Evolutionary conservation across 2,797 vertebrate species (phyloP), one percentile per base, ranked within the genome.

Genomic region (Acanthurus leucopareius): DNA sequence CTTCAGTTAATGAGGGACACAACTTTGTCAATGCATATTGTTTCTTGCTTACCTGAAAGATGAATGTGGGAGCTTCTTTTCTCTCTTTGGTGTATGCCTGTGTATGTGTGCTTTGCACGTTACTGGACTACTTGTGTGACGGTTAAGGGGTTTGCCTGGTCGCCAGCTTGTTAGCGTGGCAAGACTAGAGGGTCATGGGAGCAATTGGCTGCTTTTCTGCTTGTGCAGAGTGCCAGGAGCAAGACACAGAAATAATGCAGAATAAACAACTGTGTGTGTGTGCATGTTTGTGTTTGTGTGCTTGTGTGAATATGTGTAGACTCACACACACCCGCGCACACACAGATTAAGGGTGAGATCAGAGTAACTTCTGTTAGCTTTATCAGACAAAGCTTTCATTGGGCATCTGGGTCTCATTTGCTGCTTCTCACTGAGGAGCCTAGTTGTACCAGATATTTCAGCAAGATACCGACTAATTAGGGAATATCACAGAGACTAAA

Each of bases 141-240:
- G 85, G 92, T 90, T 83, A 74, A 75, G 68, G 75, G 82, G 88
- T 85, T 93, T 92, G 89, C 92, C 88, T 83, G 91, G 87, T 80
- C 79, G 93, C 93, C 94, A 94, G 93, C 93, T 95, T 95, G 93
- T 95, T 95, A 95, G 92, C 86, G 84, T 92, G 90, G 90, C 86
- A 90, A 93, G 92, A 90, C 94, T 91, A 78, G 79, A 87, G 92
- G 94, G 93, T 95, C 94, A 94, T 77, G 89, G 93, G 92, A 94
- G 93, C 92, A 92, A 91, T 94, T 94, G 93, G 91, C 92, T 92
- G 93, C 91, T 92, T 93, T 92, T 93, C 91, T 91, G 93, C 89
- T 83, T 40, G 60, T 83, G 88, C 88, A 73, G 88, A 47, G 87
- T 92, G 94, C 90, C 94, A 94, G 93, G 80, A 94, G 88, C 88